Evolutionary conservation across 1,140 invertebrate genomes (phyloP).

Genomic region (Elymnias hypermnestra): DNA sequence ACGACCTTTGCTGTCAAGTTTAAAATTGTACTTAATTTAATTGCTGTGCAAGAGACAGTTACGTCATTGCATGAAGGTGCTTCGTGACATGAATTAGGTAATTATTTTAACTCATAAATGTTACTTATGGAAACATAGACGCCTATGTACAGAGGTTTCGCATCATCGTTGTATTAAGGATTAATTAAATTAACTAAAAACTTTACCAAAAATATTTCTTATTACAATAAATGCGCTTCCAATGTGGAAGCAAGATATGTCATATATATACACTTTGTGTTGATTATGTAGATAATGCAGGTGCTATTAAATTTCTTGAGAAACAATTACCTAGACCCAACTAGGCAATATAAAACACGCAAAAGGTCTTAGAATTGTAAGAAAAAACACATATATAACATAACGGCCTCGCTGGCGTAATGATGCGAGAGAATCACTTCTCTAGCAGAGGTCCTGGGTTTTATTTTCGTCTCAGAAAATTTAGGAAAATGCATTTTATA

Average conservation of each 20-base stretch:
- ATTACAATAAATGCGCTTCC: neutral
- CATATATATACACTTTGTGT: neutral
- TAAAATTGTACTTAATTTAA: constrained; percentile 1
- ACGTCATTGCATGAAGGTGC: neutral
- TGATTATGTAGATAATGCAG: neutral
- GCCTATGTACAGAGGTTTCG: too few species aligned
- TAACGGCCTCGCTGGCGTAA: neutral
- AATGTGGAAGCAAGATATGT: neutral
- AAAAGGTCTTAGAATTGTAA: neutral
- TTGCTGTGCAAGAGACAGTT: neutral
- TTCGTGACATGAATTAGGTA: neutral
- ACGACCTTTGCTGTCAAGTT: constrained; percentile 6
- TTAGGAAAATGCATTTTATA: too few species aligned
- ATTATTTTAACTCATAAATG: too few species aligned
- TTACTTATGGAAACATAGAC: too few species aligned
- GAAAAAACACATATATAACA: too few species aligned
- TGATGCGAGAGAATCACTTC: too few species aligned
- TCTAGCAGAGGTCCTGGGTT: too few species aligned
- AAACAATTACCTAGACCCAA: neutral
- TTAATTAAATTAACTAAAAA: neutral
- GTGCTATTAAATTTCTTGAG: neutral
- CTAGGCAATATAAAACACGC: neutral
- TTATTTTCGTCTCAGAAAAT: too few species aligned
- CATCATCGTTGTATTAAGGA: neutral
- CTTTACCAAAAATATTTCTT: neutral